Evolutionary conservation across 1,140 invertebrate genomes (phyloP), one percentile per base, ranked within the genome.

Genomic region (Radopholus similis): DNA sequence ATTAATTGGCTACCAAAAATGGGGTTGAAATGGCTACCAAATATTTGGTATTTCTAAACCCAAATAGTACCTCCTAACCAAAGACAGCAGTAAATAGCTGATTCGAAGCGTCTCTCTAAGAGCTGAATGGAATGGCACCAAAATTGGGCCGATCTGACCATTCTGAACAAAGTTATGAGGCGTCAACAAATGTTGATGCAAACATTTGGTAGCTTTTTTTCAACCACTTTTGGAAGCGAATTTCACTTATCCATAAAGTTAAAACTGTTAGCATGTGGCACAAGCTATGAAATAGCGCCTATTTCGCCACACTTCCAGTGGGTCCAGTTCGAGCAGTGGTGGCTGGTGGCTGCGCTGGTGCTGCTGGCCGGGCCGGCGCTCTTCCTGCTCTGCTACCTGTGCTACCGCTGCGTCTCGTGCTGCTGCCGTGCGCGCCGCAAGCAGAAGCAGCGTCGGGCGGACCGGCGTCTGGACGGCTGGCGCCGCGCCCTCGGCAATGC

Each of bases 321-420:
- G 74, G 30, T 76, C 9, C 35, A 80, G 49, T 72, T 80, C 49
- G 75, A 77, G 38, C 42, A 63, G 38, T 76, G 73, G 73, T 80
- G 76, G 76, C 35, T 76, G 28, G 26, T 67, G 13, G 23, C 67
- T 21, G 40, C 67, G 18, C 42, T 63, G 15, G 21, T 64, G 23
- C 56, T 80, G 18, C 37, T 76, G 18, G 15, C 66, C 13, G 55
- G 70, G 26, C 56, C 77, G 26, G 15, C 66, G 21, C 21, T 76
- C 3, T 76, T 76, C 56, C 66, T 73, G 21, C 23, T 76, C 5
- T n/a, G 69, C 26, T 76, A 76, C 35, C 18, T 80, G 5, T 35
- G 76, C 51, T 75, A 77, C 59, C 73, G 77, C 63, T 79, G 66
- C 37, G 23, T 69, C 28, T 77, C 73, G 35, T 76, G 76, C 68